Evolutionary conservation across 30 jellyfish, hydroid and myxozoan genomes (phyloP).

Genomic region (Rhopilema esculentum): DNA sequence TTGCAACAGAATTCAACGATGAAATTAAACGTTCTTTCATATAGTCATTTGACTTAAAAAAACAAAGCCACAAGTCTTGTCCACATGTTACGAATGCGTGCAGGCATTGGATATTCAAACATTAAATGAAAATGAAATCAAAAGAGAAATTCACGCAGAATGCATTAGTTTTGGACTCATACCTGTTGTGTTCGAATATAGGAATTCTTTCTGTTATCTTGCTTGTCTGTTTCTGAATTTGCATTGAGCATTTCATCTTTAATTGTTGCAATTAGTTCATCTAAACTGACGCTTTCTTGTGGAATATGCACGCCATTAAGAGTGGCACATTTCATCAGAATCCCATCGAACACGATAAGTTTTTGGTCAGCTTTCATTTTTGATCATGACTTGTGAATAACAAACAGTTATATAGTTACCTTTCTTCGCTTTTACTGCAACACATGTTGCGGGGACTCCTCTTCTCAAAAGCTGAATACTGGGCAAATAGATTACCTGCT

Average conservation of each 20-base stretch:
- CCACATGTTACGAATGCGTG: too few relatives aligned
- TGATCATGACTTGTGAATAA: neutral
- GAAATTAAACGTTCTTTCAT: too few relatives aligned
- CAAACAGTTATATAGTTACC: too few relatives aligned
- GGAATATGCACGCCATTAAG: constrained; percentile 36
- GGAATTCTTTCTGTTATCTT: constrained; percentile 17
- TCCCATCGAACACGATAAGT: constrained; percentile 46
- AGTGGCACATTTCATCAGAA: constrained; percentile 30
- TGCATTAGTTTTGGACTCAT: too few relatives aligned
- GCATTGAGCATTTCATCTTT: constrained; percentile 15
- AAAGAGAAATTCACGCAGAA: too few relatives aligned
- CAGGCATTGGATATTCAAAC: too few relatives aligned
- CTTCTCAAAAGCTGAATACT: neutral
- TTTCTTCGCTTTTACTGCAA: too few relatives aligned
- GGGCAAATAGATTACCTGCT: neutral
- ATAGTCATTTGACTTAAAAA: too few relatives aligned
- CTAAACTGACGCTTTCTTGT: constrained; percentile 50
- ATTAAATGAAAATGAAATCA: too few relatives aligned
- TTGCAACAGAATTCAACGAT: too few relatives aligned
- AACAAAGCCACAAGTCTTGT: too few relatives aligned
- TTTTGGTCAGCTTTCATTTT: constrained; percentile 1
- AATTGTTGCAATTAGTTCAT: constrained; percentile 25
- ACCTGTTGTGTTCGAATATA: constrained; percentile 8
- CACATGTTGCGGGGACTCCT: neutral
- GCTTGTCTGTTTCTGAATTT: constrained; percentile 9